Evolutionary conservation across 1,140 invertebrate species (phyloP).

Genomic region (Drosophila nannoptera): DNA sequence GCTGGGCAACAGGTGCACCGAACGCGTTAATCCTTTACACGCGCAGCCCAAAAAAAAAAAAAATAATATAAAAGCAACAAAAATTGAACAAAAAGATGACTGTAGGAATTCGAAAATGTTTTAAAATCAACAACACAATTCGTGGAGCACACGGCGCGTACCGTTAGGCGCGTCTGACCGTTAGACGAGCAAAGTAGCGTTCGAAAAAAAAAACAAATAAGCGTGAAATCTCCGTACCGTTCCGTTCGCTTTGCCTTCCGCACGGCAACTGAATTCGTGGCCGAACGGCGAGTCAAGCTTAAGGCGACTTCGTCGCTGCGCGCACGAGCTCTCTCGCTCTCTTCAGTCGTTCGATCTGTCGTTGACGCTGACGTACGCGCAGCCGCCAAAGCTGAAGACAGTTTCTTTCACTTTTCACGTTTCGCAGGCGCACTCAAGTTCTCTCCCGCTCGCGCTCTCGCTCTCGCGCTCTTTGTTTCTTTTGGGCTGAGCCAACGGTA

Average conservation of each 20-base stretch:
- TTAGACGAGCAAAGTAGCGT: constrained; percentile 10
- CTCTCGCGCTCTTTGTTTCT: constrained; percentile 11
- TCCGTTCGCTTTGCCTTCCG: constrained; percentile 59
- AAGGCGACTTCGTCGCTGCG: constrained; percentile 18
- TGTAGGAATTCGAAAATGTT: background rate
- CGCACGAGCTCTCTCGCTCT: constrained; percentile 6
- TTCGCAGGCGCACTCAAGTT: constrained; percentile 11
- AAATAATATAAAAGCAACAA: background rate
- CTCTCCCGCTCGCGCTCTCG: constrained; percentile 9
- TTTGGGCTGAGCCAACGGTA: background rate
- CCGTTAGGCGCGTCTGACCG: constrained; percentile 23
- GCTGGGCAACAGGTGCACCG: constrained; percentile 24
- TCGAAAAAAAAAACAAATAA: constrained; percentile 5
- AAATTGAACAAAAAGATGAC: constrained; percentile 16
- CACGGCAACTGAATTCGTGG: constrained; percentile 50
- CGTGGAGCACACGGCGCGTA: constrained; percentile 35
- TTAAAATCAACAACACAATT: constrained; percentile 15
- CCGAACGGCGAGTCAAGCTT: constrained; percentile 34
- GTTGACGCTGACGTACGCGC: constrained; percentile 13
- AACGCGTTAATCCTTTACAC: constrained; percentile 14
- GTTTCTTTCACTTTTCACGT: constrained; percentile 64
- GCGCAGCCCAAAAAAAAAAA: background rate
- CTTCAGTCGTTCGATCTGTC: constrained; percentile 13
- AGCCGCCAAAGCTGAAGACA: constrained; percentile 10
- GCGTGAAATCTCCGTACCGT: constrained; percentile 34